A percentile compares a stretch with the other conserved stretches of the same genome.
These are phyloP conservation scores for Menura novaehollandiae DNA, from an alignment of 2,113 vertebrate genomes.

Conservation along the genomic window DNA sequence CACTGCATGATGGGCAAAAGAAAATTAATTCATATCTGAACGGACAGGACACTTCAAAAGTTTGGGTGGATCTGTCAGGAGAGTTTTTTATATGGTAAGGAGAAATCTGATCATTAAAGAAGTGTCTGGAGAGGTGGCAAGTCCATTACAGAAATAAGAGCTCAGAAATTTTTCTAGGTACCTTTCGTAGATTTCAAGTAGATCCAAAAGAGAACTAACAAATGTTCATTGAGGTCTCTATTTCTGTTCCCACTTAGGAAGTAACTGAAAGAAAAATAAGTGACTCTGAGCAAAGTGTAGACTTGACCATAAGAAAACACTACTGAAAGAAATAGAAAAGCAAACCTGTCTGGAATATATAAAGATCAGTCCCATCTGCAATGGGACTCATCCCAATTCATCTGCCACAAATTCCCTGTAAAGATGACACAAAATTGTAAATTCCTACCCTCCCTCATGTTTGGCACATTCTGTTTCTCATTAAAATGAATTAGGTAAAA, in stretches of 20 bases:
- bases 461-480: background rate
- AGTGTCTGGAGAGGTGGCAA: background rate
- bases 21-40: background rate
- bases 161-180: background rate
- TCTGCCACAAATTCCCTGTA: background rate
- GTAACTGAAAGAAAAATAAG: background rate
- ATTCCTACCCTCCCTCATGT: background rate
- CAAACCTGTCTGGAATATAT: background rate
- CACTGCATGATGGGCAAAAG: background rate
- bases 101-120: background rate
- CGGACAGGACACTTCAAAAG: background rate
- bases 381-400: background rate
- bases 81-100: background rate
- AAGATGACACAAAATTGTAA: background rate
- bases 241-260: background rate
- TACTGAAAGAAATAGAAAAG: background rate
- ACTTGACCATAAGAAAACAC: background rate
- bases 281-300: background rate
- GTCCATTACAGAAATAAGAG: background rate
- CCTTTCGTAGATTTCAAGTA: background rate
- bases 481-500: background rate
- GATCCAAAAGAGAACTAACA: background rate
- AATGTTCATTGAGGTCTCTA: background rate
- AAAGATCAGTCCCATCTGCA: background rate
- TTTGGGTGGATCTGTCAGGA: background rate